phyloP scores from a whole-genome alignment of 2,888 invertebrate species.

The Nomada fabriciana region DNA sequence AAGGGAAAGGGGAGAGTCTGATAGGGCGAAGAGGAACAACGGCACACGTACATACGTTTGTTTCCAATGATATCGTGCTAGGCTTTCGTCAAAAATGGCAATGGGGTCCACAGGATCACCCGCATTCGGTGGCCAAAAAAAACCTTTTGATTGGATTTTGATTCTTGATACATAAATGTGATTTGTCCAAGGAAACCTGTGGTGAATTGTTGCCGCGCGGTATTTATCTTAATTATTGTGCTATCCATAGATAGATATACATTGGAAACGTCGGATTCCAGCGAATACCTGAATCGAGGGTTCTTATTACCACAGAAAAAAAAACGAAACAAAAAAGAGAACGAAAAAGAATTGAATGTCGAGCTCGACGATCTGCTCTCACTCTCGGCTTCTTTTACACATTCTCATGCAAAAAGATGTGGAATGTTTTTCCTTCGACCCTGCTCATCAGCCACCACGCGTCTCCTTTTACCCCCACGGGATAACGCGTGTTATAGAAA shows the following conservation, averaged over 20 bases:
- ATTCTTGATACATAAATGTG: too few relatives aligned
- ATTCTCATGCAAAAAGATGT: conserved; percentile 23
- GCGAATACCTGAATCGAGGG: conserved; percentile 35
- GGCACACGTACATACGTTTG: too few relatives aligned
- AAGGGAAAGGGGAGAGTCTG: neutral
- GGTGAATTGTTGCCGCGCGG: too few relatives aligned
- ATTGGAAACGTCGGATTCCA: conserved; percentile 50
- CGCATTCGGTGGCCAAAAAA: too few relatives aligned
- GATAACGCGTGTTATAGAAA: conserved; percentile 16
- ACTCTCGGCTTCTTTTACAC: neutral
- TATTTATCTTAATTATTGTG: too few relatives aligned
- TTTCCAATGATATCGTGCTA: too few relatives aligned
- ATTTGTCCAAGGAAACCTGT: too few relatives aligned
- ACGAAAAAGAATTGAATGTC: neutral
- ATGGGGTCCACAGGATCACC: too few relatives aligned
- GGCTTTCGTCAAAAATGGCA: too few relatives aligned
- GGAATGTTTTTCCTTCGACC: conserved; percentile 21
- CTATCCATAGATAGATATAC: neutral
- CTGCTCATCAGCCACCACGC: neutral
- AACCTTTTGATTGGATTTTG: too few relatives aligned
- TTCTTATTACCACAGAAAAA: conserved; percentile 36
- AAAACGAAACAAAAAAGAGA: neutral
- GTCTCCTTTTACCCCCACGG: neutral
- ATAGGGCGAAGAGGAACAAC: neutral
- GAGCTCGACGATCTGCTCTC: neutral